These are phyloP conservation scores for Clytia hemisphaerica DNA, from an alignment of 30 jellyfish, hydroid and myxozoan species.

Conservation along the genomic window DNA sequence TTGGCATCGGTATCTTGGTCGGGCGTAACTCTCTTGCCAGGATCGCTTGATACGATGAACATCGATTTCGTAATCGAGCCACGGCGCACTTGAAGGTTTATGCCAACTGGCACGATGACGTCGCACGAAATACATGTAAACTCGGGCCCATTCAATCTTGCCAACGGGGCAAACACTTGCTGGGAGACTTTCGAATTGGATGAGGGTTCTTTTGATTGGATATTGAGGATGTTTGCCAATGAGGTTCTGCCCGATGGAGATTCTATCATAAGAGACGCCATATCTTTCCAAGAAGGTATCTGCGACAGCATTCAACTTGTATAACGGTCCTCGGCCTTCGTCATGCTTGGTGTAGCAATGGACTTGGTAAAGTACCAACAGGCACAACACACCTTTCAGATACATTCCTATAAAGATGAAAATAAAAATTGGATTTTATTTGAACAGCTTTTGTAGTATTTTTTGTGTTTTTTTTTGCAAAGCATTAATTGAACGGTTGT, in stretches of 20 bases:
- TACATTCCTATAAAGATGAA: no score
- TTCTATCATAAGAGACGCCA: not conserved
- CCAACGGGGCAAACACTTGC: not conserved
- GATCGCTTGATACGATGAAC: not conserved
- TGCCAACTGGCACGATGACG: conserved; percentile 18
- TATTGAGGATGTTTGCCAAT: not conserved
- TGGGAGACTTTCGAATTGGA: not conserved
- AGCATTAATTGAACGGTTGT: no score
- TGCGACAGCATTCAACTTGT: not conserved
- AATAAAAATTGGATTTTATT: no score
- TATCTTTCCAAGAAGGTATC: conserved; percentile 3
- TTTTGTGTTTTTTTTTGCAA: no score
- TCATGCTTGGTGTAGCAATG: not conserved
- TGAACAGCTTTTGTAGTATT: no score
- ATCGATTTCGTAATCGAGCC: not conserved
- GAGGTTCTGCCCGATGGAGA: not conserved
- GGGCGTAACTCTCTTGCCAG: not conserved
- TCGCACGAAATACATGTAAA: not conserved
- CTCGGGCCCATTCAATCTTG: conserved; percentile 3
- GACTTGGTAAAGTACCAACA: not conserved
- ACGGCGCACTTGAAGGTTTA: not conserved
- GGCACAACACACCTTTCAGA: no score
- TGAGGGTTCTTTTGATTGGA: conserved; percentile 1
- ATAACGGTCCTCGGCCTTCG: not conserved
- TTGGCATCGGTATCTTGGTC: not conserved